Evolutionary conservation across 1,140 invertebrate species (phyloP).

Genomic region (Penaeus vannamei): DNA sequence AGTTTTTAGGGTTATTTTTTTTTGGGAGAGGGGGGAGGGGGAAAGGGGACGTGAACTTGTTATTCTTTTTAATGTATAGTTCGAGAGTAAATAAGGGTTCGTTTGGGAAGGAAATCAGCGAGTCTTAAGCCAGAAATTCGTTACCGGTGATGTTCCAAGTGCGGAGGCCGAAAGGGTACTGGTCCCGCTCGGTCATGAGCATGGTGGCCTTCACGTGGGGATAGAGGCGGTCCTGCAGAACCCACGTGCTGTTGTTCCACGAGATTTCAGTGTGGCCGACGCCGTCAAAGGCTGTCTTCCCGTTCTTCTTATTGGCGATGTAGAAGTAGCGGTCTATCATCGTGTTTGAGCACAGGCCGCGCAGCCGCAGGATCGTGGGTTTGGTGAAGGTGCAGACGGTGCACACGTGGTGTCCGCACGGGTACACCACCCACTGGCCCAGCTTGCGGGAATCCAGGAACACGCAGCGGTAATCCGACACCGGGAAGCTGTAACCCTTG

Average conservation of each 20-base stretch:
- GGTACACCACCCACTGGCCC: conserved; percentile 59
- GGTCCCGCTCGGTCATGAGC: conserved; percentile 42
- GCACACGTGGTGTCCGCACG: conserved; percentile 58
- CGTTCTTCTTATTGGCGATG: conserved; percentile 49
- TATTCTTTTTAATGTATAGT: too few relatives aligned
- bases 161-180: conserved; percentile 63
- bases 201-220: conserved; percentile 43
- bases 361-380: conserved; percentile 41
- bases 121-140: background rate
- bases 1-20: too few relatives aligned
- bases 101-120: background rate
- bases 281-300: conserved; percentile 60
- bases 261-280: conserved; percentile 54
- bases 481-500: conserved; percentile 23
- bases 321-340: conserved; percentile 50
- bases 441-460: conserved; percentile 51
- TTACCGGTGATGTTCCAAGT: conserved; percentile 60
- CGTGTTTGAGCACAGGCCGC: conserved; percentile 60
- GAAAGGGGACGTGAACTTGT: background rate
- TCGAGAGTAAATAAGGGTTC: background rate
- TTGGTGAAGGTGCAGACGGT: conserved; percentile 59
- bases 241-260: conserved; percentile 63
- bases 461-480: conserved; percentile 38
- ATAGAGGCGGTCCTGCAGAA: conserved; percentile 38
- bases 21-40: too few relatives aligned